A percentile compares a stretch with the other conserved stretches of the same genome.
Conservation (phyloP, 2,113 vertebrate genomes). For the Poecilia latipinna region DNA sequence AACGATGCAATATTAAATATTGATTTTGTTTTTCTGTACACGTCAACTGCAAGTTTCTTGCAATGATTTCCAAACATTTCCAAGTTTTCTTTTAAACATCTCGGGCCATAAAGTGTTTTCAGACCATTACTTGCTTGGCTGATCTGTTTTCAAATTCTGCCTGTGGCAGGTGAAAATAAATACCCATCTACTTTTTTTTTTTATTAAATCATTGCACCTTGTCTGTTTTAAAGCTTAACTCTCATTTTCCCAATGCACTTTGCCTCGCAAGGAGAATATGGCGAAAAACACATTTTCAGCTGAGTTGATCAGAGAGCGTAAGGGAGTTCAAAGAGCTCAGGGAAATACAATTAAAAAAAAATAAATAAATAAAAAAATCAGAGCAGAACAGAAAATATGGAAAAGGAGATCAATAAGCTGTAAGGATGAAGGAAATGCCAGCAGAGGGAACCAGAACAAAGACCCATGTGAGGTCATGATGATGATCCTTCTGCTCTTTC, state of each 20-base stretch:
- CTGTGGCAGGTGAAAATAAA: conserved; percentile 25
- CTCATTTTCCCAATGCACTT: conserved; percentile 1
- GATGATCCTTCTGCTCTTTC: conserved; percentile 49
- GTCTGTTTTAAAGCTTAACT: conserved; percentile 39
- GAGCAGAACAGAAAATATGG: not conserved
- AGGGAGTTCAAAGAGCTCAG: conserved; percentile 12
- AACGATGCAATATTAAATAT: conserved; percentile 54
- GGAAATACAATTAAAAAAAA: conserved; percentile 10
- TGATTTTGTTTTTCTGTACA: conserved; percentile 37
- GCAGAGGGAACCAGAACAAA: conserved; percentile 45
- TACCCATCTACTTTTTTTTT: conserved; percentile 19
- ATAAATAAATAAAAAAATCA: not conserved
- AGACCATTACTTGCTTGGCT: conserved; percentile 37
- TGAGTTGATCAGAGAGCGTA: conserved; percentile 15
- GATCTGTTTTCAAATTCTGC: conserved; percentile 27
- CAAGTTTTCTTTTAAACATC: conserved; percentile 27
- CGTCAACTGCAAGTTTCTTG: conserved; percentile 37
- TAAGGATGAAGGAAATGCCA: conserved; percentile 42
- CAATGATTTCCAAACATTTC: conserved; percentile 35
- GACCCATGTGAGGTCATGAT: conserved; percentile 50
- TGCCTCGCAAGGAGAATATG: conserved; percentile 4
- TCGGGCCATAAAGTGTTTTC: conserved; percentile 23
- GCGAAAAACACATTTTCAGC: conserved; percentile 21
- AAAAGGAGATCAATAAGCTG: conserved; percentile 40
- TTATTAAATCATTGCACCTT: conserved; percentile 33